Evolutionary conservation across 2,888 invertebrate species (phyloP).

Genomic region (Scaptomyza flava): DNA sequence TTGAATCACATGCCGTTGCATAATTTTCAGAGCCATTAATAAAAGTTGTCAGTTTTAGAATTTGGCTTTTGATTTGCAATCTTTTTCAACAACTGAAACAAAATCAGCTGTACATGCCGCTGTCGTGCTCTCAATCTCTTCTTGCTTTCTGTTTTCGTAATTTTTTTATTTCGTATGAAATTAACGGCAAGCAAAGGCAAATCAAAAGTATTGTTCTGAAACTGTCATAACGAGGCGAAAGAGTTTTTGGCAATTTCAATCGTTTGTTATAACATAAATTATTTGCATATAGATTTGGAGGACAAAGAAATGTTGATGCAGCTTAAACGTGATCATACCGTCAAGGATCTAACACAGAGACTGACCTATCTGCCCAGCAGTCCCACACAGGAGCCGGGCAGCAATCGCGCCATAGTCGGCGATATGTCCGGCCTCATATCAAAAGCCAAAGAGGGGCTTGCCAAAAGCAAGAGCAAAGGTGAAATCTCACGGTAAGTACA

Average conservation of each 20-base stretch:
- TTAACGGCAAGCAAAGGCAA: too few species aligned
- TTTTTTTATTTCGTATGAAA: too few species aligned
- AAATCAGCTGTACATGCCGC: too few species aligned
- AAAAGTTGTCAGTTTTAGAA: too few species aligned
- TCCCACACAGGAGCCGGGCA: slow-evolving; percentile 85
- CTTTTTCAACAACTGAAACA: too few species aligned
- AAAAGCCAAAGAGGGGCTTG: slow-evolving; percentile 96
- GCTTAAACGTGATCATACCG: slow-evolving; percentile 92
- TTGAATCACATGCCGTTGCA: slow-evolving; percentile 36
- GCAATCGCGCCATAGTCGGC: slow-evolving; percentile 87
- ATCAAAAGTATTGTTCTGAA: too few species aligned
- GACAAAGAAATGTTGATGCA: slow-evolving; percentile 88
- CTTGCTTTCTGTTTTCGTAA: too few species aligned
- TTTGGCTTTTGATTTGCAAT: too few species aligned
- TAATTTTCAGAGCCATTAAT: slow-evolving; percentile 26
- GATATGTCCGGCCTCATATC: slow-evolving; percentile 96
- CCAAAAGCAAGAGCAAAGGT: slow-evolving; percentile 93
- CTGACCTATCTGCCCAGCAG: slow-evolving; percentile 88
- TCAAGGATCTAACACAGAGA: slow-evolving; percentile 94
- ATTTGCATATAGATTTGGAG: slow-evolving; percentile 85
- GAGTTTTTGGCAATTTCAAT: too few species aligned
- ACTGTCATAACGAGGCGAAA: too few species aligned
- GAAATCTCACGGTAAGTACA: slow-evolving; percentile 84
- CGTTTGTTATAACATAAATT: not conserved
- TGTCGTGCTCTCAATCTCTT: too few species aligned